Percentiles rank a stretch among this genome's conserved stretches.
phyloP scores from a whole-genome alignment of 2,797 vertebrate genomes.

The Tauraco hartlaubi region DNA sequence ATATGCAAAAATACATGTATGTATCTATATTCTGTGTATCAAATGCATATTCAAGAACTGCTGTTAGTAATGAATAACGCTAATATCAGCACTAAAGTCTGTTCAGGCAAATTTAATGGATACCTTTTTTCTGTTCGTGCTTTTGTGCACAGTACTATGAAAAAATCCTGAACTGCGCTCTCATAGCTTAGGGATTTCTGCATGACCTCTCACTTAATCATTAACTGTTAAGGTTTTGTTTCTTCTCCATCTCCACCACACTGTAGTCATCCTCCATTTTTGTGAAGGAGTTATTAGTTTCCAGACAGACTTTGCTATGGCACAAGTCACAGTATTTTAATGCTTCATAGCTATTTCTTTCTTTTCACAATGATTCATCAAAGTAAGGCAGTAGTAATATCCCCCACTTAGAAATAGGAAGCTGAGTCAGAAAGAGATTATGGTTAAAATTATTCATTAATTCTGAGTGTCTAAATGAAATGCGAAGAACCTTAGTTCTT shows the following conservation, averaged over 20 bases:
- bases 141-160: accelerated
- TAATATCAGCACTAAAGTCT: background rate
- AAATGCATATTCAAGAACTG: background rate
- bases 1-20: background rate
- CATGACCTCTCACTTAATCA: background rate
- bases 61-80: background rate
- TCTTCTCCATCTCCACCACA: background rate
- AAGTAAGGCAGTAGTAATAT: background rate
- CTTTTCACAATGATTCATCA: background rate
- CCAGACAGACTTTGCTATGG: background rate
- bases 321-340: background rate
- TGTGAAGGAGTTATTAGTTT: background rate
- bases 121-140: background rate
- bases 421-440: background rate
- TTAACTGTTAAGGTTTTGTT: background rate
- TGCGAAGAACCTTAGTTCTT: background rate
- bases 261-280: background rate
- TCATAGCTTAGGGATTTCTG: background rate
- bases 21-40: background rate
- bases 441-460: background rate
- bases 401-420: background rate
- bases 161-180: background rate
- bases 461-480: background rate
- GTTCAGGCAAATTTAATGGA: background rate
- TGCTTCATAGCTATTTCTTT: background rate